Evolutionary conservation across 2,797 vertebrate genomes (phyloP).

Genomic region (Eulemur mongoz): DNA sequence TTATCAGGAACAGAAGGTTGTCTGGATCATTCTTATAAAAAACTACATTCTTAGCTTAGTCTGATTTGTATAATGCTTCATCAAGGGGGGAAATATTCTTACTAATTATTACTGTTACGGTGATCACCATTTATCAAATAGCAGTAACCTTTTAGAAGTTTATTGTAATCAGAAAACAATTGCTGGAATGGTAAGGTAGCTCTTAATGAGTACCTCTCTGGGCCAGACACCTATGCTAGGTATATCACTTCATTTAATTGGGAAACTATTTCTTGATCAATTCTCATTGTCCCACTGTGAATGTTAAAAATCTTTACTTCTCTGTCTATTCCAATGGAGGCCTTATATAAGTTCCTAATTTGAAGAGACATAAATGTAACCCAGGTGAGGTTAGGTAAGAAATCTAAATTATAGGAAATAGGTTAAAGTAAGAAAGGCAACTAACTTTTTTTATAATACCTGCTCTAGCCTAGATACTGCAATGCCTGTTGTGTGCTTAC

Average conservation of each 20-base stretch:
- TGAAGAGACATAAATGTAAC: not conserved
- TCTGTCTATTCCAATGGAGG: not conserved
- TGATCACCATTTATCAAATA: not conserved
- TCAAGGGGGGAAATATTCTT: not conserved
- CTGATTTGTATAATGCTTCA: not conserved
- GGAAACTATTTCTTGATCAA: not conserved
- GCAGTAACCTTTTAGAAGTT: not conserved
- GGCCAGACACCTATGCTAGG: not conserved
- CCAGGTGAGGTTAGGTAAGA: not conserved
- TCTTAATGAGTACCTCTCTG: not conserved
- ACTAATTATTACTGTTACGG: not conserved
- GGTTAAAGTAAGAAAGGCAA: not conserved
- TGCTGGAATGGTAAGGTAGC: not conserved
- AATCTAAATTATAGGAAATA: not conserved
- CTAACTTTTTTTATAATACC: not conserved
- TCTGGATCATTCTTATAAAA: not conserved
- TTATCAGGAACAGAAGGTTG: not conserved
- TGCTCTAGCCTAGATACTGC: not conserved
- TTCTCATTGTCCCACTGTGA: not conserved
- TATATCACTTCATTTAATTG: not conserved
- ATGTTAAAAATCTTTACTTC: not conserved
- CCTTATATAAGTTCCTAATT: not conserved
- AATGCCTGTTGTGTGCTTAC: not conserved
- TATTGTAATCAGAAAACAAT: constrained; percentile 21
- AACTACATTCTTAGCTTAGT: not conserved